Evolutionary conservation across 2,888 invertebrate species (phyloP).

Genomic region (Bruchidius siliquastri): DNA sequence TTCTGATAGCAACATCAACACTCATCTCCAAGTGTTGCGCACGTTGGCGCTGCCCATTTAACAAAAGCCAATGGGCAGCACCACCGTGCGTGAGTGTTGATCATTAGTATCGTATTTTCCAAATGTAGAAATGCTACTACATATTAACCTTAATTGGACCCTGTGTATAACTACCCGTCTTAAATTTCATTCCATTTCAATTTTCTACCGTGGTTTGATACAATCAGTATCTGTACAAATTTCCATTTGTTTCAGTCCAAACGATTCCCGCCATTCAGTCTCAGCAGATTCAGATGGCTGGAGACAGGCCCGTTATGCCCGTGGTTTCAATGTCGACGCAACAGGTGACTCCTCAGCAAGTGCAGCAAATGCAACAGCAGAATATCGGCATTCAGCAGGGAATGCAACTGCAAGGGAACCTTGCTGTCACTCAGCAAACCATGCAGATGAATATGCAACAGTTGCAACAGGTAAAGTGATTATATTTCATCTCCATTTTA

Average conservation of each 20-base stretch:
- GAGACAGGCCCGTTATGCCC: conserved; percentile 58
- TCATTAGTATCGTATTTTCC: too few species aligned
- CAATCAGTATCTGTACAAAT: too few species aligned
- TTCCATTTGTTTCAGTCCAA: conserved; percentile 46
- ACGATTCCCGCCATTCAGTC: conserved; percentile 54
- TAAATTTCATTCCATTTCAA: too few species aligned
- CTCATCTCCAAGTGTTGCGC: too few species aligned
- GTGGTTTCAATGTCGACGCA: conserved; percentile 59
- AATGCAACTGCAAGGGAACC: conserved; percentile 51
- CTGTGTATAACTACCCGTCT: too few species aligned
- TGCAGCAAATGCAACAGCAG: conserved; percentile 55
- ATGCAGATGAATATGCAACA: conserved; percentile 54
- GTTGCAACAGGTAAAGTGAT: conserved; percentile 54
- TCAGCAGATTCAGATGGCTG: conserved; percentile 46
- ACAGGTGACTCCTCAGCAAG: conserved; percentile 51
- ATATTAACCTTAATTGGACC: too few species aligned
- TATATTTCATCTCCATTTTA: too few species aligned
- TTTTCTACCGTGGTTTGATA: neutral
- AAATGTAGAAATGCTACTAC: too few species aligned
- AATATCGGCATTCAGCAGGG: conserved; percentile 54
- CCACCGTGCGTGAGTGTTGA: too few species aligned
- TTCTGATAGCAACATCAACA: too few species aligned
- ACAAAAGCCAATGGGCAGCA: too few species aligned
- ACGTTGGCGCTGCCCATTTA: too few species aligned
- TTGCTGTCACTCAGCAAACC: conserved; percentile 46